Evolutionary conservation across 2,888 invertebrate species (phyloP).

Genomic region (Synanthedon andrenaeformis): DNA sequence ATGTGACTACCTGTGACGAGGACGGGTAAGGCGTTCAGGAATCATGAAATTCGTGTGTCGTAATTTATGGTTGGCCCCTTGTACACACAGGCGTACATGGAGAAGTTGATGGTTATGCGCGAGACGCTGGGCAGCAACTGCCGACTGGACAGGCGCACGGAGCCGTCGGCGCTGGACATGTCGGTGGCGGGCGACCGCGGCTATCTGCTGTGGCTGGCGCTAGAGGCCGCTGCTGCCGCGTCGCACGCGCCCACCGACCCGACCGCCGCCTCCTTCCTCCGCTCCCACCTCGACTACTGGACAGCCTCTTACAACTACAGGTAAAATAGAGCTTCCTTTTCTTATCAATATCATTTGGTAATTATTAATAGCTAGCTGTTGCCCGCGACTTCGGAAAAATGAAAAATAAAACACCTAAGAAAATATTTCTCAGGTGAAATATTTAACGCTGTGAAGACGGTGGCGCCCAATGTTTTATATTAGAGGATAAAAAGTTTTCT

Average conservation of each 20-base stretch:
- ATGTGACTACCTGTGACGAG: too few relatives aligned
- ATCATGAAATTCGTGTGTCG: too few relatives aligned
- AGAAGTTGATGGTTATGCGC: conserved; percentile 80
- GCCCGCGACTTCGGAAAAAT: too few relatives aligned
- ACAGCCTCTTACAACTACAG: conserved; percentile 78
- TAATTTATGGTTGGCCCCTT: too few relatives aligned
- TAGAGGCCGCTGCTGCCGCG: conserved; percentile 79
- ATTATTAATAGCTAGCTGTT: too few relatives aligned
- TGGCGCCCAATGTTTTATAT: too few relatives aligned
- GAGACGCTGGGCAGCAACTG: conserved; percentile 71
- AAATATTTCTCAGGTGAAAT: too few relatives aligned
- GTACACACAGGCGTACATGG: conserved; percentile 72
- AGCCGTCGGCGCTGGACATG: conserved; percentile 80
- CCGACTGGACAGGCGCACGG: conserved; percentile 72
- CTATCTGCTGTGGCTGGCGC: conserved; percentile 79
- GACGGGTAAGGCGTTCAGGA: too few relatives aligned
- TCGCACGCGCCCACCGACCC: conserved; percentile 73
- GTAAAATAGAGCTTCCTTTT: conserved; percentile 28
- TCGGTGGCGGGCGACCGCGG: conserved; percentile 81
- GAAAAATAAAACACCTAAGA: too few relatives aligned
- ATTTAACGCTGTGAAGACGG: too few relatives aligned
- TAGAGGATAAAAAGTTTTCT: too few relatives aligned
- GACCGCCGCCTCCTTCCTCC: conserved; percentile 78
- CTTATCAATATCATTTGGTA: too few relatives aligned
- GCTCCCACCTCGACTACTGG: conserved; percentile 85